Percentiles rank a stretch among this genome's conserved stretches.
Evolutionary conservation across 2,797 vertebrate species (phyloP).

Genomic region (Tragopan temminckii): DNA sequence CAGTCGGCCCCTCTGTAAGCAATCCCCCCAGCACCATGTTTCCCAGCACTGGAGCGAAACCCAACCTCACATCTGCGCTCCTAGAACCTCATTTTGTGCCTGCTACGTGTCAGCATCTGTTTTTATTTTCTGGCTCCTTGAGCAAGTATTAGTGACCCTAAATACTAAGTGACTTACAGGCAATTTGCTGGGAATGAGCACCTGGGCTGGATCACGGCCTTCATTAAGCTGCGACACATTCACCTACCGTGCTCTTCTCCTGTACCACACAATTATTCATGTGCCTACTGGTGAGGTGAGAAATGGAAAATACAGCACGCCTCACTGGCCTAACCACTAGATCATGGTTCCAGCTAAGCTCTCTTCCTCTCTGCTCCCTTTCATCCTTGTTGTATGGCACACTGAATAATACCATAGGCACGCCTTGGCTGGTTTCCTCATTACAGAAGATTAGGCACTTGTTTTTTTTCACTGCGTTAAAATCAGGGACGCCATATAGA

Average conservation of each 20-base stretch:
- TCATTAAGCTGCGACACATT: slow-evolving; percentile 30
- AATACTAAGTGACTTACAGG: slow-evolving; percentile 69
- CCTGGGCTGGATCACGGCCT: slow-evolving; percentile 41
- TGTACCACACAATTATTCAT: slow-evolving; percentile 47
- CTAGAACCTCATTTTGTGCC: slow-evolving; percentile 25
- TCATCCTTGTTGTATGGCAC: slow-evolving; percentile 45
- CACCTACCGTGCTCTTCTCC: not conserved
- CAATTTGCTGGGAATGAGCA: slow-evolving; percentile 59
- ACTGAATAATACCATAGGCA: slow-evolving; percentile 65
- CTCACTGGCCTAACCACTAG: slow-evolving; percentile 57
- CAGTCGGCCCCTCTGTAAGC: slow-evolving; percentile 46
- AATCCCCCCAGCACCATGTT: slow-evolving; percentile 61
- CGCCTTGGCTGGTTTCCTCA: slow-evolving; percentile 41
- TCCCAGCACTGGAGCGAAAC: slow-evolving; percentile 77
- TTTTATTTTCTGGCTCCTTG: slow-evolving; percentile 76
- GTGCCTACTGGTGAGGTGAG: slow-evolving; percentile 45
- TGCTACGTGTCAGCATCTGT: slow-evolving; percentile 61
- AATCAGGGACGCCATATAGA: not conserved
- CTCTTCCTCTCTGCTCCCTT: slow-evolving; percentile 43
- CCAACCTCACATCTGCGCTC: slow-evolving; percentile 78
- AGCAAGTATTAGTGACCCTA: slow-evolving; percentile 57
- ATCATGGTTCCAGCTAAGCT: slow-evolving; percentile 58
- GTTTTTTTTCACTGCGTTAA: not conserved
- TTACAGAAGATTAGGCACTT: slow-evolving; percentile 32
- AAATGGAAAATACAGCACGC: slow-evolving; percentile 56